Base-by-base conservation (phyloP, 2,113 vertebrate genomes). In the Ophthalmolycus amberensis region DNA sequence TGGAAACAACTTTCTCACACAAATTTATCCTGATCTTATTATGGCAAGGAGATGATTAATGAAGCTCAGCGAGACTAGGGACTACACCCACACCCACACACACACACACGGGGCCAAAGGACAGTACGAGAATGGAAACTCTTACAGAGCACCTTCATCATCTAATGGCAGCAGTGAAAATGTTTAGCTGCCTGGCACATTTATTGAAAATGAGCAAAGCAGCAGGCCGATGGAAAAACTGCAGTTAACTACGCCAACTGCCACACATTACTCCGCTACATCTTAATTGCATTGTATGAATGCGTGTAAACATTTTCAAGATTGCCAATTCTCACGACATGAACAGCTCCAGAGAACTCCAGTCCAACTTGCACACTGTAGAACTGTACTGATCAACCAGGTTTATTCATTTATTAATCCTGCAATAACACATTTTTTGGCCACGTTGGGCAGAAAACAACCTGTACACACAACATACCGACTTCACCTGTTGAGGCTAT, bases 31-130 rank as follows among this genome's bases (percentile, higher is more conserved):
- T 44, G 85, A 46, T 72, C 85, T 83, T 92, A 92, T 86, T 90
- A 82, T 72, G 87, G 87, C 66, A 83, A 62, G 44, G 52, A 73
- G 80, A 85, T 90, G 93, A 95, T 94, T 94, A 92, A 95, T 93
- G 89, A 90, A 54, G 82, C 72, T 71, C 65, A 7, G 66, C 65
- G 71, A 69, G 75, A 77, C 12, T 29, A 25, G 75, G 73, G 85
- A 80, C 56, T 71, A 71, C 64, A 76, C 52, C n/a, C 44, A 20
- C 66, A 65, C 56, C 59, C 29, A 56, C 27, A 63, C 72, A 37
- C 25, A 69, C 38, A 56, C 27, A 52, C 42, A 70, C 8, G 37
- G 32, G 73, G 81, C 82, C 58, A 89, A 85, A 84, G 88, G 65
- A 90, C 72, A 84, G 77, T 72, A 80, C 82, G 81, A 88, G 89